phyloP scores from a whole-genome alignment of 2,888 invertebrate genomes.

The Sinohyriopsis cumingii region DNA sequence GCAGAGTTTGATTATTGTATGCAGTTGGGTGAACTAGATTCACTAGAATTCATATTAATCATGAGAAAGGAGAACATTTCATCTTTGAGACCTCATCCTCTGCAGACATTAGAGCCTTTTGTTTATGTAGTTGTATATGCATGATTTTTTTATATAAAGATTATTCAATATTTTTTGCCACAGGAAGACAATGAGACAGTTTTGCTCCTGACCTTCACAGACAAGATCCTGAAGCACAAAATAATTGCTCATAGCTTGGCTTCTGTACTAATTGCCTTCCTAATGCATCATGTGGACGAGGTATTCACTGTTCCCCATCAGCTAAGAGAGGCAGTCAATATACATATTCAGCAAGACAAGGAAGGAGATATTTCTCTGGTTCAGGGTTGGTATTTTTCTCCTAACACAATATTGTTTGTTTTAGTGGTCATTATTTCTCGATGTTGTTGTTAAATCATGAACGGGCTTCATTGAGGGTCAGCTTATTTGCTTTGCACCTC shows the following conservation, averaged over 20 bases:
- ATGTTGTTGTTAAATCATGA: background rate
- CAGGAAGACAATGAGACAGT: constrained; percentile 60
- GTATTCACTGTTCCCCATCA: constrained; percentile 60
- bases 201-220: constrained; percentile 57
- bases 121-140: no score
- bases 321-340: constrained; percentile 54
- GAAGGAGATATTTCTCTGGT: constrained; percentile 37
- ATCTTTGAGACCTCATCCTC: no score
- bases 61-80: no score
- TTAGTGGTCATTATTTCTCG: background rate
- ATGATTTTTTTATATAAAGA: background rate
- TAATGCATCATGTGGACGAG: constrained; percentile 58
- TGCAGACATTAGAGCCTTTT: no score
- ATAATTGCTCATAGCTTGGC: constrained; percentile 61
- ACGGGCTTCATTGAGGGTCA: background rate
- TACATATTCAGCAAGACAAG: constrained; percentile 33
- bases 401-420: background rate
- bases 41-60: background rate
- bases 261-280: constrained; percentile 59
- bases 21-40: background rate
- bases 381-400: constrained; percentile 22
- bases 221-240: constrained; percentile 60
- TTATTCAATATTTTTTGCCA: background rate
- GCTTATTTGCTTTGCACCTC: no score
- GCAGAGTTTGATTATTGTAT: no score